Conservation (phyloP, 2,113 vertebrate species). For the Pipra filicauda region DNA sequence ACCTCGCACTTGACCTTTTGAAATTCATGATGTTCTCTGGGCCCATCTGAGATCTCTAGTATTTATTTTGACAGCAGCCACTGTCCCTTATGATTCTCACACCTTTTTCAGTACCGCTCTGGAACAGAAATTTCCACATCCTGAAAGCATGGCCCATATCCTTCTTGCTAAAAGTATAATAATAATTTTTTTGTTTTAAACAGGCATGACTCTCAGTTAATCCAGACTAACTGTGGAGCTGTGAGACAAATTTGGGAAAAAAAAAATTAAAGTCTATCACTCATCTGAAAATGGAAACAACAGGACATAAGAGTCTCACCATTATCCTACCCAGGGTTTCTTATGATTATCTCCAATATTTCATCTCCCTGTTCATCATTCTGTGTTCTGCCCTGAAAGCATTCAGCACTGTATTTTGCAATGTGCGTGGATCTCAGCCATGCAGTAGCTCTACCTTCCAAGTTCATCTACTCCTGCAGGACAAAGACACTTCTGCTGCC, state of each 20-base stretch:
- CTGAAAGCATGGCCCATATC: neutral
- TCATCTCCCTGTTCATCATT: neutral
- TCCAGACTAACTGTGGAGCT: neutral
- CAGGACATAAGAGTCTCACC: neutral
- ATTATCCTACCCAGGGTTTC: neutral
- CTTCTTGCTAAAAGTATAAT: neutral
- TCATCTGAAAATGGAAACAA: neutral
- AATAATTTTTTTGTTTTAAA: neutral
- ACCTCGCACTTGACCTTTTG: neutral
- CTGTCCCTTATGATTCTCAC: neutral
- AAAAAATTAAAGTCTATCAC: neutral
- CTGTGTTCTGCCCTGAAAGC: neutral
- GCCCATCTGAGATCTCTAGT: neutral
- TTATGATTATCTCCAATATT: rapidly evolving
- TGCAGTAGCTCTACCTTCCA: neutral
- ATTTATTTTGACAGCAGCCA: neutral
- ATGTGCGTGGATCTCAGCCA: rapidly evolving
- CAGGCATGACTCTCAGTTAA: neutral
- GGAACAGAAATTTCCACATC: neutral
- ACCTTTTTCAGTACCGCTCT: neutral
- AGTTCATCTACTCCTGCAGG: neutral
- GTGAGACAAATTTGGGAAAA: neutral
- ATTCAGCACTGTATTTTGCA: neutral
- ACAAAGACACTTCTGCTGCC: neutral
- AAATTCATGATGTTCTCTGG: neutral